Conservation (phyloP, 2,113 vertebrate species). For the Perccottus glenii region DNA sequence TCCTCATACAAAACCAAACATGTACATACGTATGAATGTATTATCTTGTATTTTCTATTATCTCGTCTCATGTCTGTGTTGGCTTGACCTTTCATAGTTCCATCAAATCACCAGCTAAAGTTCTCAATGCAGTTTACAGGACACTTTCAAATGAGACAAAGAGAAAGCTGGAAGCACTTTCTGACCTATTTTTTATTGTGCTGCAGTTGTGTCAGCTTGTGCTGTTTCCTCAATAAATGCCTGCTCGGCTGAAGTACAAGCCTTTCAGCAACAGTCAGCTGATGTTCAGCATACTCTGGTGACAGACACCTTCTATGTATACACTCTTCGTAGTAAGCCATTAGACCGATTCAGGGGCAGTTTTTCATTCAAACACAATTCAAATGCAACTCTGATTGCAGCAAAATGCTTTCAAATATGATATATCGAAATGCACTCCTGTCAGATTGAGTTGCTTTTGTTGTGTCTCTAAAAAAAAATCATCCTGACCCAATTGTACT, state of each 20-base stretch:
- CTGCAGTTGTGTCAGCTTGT: slow-evolving; percentile 21
- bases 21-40: too few relatives aligned
- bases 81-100: slow-evolving; percentile 1
- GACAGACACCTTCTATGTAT: slow-evolving; percentile 14
- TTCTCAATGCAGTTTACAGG: slow-evolving; percentile 18
- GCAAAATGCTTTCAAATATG: slow-evolving; percentile 1
- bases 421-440: neutral
- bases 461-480: neutral
- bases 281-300: slow-evolving; percentile 1
- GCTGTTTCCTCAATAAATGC: slow-evolving; percentile 32
- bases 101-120: slow-evolving; percentile 9
- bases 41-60: neutral
- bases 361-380: slow-evolving; percentile 26
- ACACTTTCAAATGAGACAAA: slow-evolving; percentile 34
- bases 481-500: neutral
- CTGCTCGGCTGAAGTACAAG: slow-evolving; percentile 13
- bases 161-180: slow-evolving; percentile 42
- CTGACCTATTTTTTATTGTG: slow-evolving; percentile 59
- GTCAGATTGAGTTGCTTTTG: neutral
- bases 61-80: too few relatives aligned
- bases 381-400: slow-evolving; percentile 28
- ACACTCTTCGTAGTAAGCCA: slow-evolving; percentile 8
- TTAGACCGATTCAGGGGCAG: slow-evolving; percentile 15
- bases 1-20: too few relatives aligned
- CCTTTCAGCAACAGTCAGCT: slow-evolving; percentile 27